Evolutionary conservation across 1,140 invertebrate species (phyloP).

Genomic region (Drosophila bocqueti): DNA sequence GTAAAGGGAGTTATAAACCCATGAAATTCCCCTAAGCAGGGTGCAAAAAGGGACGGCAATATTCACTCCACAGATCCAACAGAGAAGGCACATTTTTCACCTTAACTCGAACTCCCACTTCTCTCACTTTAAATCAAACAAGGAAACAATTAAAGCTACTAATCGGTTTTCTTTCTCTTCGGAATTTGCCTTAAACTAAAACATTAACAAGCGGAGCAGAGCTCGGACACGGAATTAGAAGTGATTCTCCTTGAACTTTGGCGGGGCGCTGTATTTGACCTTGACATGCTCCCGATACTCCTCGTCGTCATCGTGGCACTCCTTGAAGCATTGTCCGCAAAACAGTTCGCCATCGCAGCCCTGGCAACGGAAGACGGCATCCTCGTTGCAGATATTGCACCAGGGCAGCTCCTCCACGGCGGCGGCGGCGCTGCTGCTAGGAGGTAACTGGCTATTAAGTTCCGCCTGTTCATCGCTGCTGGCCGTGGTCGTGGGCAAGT

Average conservation of each 20-base stretch:
- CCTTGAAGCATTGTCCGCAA: slow-evolving; percentile 88
- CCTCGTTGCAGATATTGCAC: slow-evolving; percentile 92
- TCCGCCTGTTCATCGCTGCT: slow-evolving; percentile 64
- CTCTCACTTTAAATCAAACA: too few species aligned
- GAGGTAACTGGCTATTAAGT: slow-evolving; percentile 19
- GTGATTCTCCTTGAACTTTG: slow-evolving; percentile 80
- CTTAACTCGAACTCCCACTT: not conserved
- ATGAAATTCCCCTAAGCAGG: not conserved
- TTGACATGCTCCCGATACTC: slow-evolving; percentile 76
- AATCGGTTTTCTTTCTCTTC: not conserved
- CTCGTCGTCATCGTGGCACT: slow-evolving; percentile 85
- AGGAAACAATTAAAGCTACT: not conserved
- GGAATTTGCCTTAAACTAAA: slow-evolving; percentile 15
- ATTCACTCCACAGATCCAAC: not conserved
- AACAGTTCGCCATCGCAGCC: slow-evolving; percentile 91
- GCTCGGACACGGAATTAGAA: slow-evolving; percentile 43
- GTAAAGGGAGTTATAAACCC: not conserved
- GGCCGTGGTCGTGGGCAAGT: slow-evolving; percentile 44
- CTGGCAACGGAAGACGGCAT: slow-evolving; percentile 89
- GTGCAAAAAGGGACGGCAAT: not conserved
- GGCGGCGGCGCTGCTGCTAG: slow-evolving; percentile 34
- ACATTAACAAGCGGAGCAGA: slow-evolving; percentile 16
- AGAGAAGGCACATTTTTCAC: not conserved
- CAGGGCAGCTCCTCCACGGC: slow-evolving; percentile 88
- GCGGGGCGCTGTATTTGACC: slow-evolving; percentile 62